phyloP scores from a whole-genome alignment of 1,140 invertebrate genomes.

The Bombus sylvicola region DNA sequence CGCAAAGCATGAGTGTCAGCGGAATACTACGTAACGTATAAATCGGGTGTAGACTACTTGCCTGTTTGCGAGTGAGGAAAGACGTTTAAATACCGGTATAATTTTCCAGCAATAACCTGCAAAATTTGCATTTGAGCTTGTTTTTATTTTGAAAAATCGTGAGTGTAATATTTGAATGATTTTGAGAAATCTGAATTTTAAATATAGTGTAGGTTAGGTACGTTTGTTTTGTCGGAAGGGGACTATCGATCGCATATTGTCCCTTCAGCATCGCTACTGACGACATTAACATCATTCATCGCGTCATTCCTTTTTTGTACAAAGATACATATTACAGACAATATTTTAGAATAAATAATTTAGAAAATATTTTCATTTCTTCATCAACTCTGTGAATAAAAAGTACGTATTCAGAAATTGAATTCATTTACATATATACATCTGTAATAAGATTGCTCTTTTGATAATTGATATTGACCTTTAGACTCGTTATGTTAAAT shows the following conservation, averaged over 20 bases:
- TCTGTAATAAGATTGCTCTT: background rate
- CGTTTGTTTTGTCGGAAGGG: conserved; percentile 53
- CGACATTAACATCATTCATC: conserved; percentile 54
- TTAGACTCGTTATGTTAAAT: conserved; percentile 4
- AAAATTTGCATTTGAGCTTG: background rate
- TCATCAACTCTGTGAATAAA: conserved; percentile 3
- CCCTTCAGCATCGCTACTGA: conserved; percentile 39
- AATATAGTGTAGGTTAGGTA: conserved; percentile 67
- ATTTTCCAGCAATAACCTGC: background rate
- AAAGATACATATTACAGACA: background rate
- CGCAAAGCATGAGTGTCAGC: background rate
- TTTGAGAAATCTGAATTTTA: background rate
- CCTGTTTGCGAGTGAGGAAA: background rate
- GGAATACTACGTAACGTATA: background rate
- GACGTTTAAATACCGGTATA: background rate
- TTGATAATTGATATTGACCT: conserved; percentile 18
- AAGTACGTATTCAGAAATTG: background rate
- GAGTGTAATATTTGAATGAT: background rate
- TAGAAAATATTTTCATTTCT: conserved; percentile 8
- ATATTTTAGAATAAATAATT: conserved; percentile 20
- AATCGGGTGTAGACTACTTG: background rate
- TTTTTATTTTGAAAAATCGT: background rate
- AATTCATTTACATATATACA: background rate
- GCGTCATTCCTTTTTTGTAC: conserved; percentile 41
- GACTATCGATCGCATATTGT: conserved; percentile 72